Evolutionary conservation across 1,140 invertebrate species (phyloP).

Genomic region (Drosophila gunungcola): DNA sequence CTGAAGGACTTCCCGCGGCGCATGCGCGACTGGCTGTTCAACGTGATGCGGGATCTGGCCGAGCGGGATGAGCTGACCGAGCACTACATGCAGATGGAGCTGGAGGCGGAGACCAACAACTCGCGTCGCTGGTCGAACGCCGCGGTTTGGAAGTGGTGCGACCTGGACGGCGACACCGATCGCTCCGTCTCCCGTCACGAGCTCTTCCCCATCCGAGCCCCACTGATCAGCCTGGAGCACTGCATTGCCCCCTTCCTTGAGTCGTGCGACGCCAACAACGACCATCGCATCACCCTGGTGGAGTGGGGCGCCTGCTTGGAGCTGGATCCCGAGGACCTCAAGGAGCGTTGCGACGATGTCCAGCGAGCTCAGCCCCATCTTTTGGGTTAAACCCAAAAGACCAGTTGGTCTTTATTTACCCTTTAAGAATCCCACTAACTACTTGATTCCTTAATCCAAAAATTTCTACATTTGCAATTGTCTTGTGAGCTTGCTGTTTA

Average conservation of each 20-base stretch:
- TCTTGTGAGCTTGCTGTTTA: slow-evolving; percentile 11
- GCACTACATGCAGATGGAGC: slow-evolving; percentile 93
- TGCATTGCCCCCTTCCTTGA: slow-evolving; percentile 98
- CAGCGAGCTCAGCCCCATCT: slow-evolving; percentile 69
- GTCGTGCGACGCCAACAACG: slow-evolving; percentile 92
- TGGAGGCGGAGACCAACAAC: slow-evolving; percentile 94
- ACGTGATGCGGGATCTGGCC: slow-evolving; percentile 97
- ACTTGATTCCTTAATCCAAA: slow-evolving; percentile 16
- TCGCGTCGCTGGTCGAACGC: slow-evolving; percentile 94
- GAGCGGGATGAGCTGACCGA: slow-evolving; percentile 94
- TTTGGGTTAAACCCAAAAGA: slow-evolving; percentile 47
- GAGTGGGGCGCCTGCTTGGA: slow-evolving; percentile 97
- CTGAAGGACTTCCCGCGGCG: slow-evolving; percentile 96
- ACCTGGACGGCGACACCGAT: slow-evolving; percentile 95
- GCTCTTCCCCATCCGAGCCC: slow-evolving; percentile 96
- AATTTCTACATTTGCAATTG: slow-evolving; percentile 19
- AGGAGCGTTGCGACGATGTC: slow-evolving; percentile 79
- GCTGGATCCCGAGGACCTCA: slow-evolving; percentile 87
- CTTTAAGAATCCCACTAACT: slow-evolving; percentile 4
- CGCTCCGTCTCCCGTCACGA: slow-evolving; percentile 94
- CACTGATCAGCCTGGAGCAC: slow-evolving; percentile 96
- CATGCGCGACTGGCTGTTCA: slow-evolving; percentile 98
- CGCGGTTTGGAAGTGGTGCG: slow-evolving; percentile 98
- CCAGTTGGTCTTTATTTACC: neutral
- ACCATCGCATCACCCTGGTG: slow-evolving; percentile 94